Conservation (phyloP, 2,888 invertebrate genomes). For the Ornithoptera priamus region DNA sequence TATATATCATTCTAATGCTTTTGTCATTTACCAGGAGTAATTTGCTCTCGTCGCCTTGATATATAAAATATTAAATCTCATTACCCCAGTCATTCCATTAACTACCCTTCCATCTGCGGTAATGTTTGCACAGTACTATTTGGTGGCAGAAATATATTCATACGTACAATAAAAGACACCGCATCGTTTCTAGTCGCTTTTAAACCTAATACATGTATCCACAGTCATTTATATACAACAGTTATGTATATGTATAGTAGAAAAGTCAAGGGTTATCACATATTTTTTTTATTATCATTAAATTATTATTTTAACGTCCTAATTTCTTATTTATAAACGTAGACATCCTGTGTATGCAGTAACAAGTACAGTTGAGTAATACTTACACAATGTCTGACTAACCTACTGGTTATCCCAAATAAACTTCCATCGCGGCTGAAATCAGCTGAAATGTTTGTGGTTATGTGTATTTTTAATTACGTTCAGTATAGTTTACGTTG, state of each 20-base stretch:
- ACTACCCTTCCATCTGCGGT: too few species aligned
- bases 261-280: not conserved
- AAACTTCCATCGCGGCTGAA: not conserved
- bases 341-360: not conserved
- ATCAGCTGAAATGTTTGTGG: slow-evolving; percentile 14
- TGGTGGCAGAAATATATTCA: too few species aligned
- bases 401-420: slow-evolving; percentile 42
- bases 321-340: not conserved
- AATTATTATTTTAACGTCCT: not conserved
- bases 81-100: too few species aligned
- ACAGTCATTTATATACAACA: too few species aligned
- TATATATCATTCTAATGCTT: too few species aligned
- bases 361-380: slow-evolving; percentile 6
- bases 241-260: not conserved
- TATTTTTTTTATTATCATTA: not conserved
- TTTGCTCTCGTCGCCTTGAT: too few species aligned
- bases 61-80: too few species aligned
- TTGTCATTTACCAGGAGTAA: too few species aligned
- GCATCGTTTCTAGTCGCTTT: too few species aligned
- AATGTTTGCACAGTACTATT: too few species aligned
- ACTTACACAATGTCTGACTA: slow-evolving; percentile 7
- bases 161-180: too few species aligned
- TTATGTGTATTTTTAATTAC: slow-evolving; percentile 21
- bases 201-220: too few species aligned
- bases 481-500: slow-evolving; percentile 28